Base-by-base conservation (phyloP, 2,888 invertebrate genomes). In the Orchestes rusci region DNA sequence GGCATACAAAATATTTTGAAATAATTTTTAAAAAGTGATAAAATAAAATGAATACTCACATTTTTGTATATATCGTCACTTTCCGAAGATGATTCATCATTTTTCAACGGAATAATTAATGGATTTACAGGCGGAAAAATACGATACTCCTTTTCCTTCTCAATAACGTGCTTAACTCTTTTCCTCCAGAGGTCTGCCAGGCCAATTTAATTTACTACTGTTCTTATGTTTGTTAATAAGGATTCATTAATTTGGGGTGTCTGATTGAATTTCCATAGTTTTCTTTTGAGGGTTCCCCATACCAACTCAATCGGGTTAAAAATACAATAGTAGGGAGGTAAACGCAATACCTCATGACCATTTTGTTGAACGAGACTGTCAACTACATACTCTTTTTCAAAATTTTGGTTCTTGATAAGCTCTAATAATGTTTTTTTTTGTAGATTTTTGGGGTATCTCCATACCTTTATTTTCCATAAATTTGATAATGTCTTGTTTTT, bases 391-490 rank as follows among this genome's bases (percentile, higher is more conserved):
- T n/a, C n/a, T n/a, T n/a, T n/a, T n/a, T n/a, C n/a, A n/a, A n/a
- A n/a, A n/a, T n/a, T n/a, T n/a, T n/a, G n/a, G n/a, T n/a, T n/a
- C n/a, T n/a, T n/a, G n/a, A n/a, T n/a, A n/a, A n/a, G n/a, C n/a
- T n/a, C n/a, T n/a, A n/a, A n/a, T n/a, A n/a, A n/a, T n/a, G n/a
- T n/a, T 16, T 33, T 12, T 33, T 19, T 4, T 20, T 12, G 20
- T 7, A 20, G 12, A 12, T 36, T 36, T 36, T 20, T 18, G 5
- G n/a, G 36, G 36, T 12, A 36, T 13, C n/a, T 4, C n/a, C 15
- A 36, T 36, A n/a, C 5, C 23, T 13, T 36, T 36, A 15, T 20
- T n/a, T 13, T 18, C 12, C 36, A 36, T 36, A 36, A 36, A 36
- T 36, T 20, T 36, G 5, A 36, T 7, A 8, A 2, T 36, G n/a